Base-by-base conservation (phyloP, 2,113 vertebrate species). In the Formicarius rufipectus region DNA sequence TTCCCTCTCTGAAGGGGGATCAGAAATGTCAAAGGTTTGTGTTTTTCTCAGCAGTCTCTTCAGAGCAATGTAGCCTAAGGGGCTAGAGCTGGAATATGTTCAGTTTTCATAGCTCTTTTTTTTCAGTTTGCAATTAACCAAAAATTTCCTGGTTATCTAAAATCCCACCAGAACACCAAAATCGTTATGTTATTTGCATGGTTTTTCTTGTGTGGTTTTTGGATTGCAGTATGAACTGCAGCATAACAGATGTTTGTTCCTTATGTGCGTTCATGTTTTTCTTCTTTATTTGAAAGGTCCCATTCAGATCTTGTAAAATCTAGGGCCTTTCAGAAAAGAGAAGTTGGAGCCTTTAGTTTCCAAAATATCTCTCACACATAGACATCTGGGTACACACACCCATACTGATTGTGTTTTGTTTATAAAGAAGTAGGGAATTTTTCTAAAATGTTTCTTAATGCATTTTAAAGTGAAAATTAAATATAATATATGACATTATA, bases 271-370 rank as follows among this genome's bases (percentile, higher is more conserved):
- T 92, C 44, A 35, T 23, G 7, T 0, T 5, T 90, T 91, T 39
- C 87, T 63, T 19, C 33, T 82, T 92, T 72, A 73, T 87, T 92
- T 76, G 83, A 74, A 87, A 90, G 64, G 93, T 93, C 60, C 68
- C 75, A 20, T 45, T 74, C 63, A 94, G 91, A 84, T 84, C 89
- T 93, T 95, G 66, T 89, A 89, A 89, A 94, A 87, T 68, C 18
- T 33, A 75, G 17, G 37, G 25, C 40, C 62, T 72, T 94, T 94
- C 69, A 82, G 76, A 84, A 90, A 63, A 80, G 50, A 56, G 58
- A n/a, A 97, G 90, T 81, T 42, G 44, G 47, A 77, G 44, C 19
- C 37, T 81, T 63, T 81, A 31, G 17, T 90, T 97, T 92, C 90
- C 93, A 97, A 76, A 82, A 78, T 96, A 66, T 95, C 53, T 87